These are phyloP conservation scores for Argya squamiceps DNA, from an alignment of 2,797 vertebrate genomes.

Conservation along the genomic window DNA sequence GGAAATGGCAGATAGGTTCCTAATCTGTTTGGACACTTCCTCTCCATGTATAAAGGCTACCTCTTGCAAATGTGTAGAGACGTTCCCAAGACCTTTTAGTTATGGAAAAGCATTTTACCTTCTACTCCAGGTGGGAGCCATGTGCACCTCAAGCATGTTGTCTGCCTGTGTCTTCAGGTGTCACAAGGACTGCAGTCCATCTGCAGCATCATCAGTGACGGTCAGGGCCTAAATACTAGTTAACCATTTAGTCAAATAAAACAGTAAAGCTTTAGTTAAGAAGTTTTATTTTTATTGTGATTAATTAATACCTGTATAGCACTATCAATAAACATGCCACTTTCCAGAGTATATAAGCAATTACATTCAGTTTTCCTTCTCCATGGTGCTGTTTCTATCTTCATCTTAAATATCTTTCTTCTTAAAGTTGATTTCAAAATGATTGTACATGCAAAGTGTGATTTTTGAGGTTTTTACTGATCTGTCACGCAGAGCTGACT, in stretches of 20 bases:
- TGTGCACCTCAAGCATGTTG: rapidly evolving
- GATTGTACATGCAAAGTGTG: not conserved
- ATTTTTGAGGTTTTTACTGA: not conserved
- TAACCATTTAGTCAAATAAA: not conserved
- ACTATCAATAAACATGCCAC: not conserved
- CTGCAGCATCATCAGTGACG: not conserved
- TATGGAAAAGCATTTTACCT: not conserved
- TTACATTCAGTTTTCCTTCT: not conserved
- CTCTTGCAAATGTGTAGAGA: not conserved
- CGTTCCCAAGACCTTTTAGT: not conserved
- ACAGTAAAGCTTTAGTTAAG: not conserved
- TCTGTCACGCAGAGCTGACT: not conserved
- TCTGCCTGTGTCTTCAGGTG: not conserved
- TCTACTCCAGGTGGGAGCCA: not conserved
- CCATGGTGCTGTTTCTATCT: not conserved
- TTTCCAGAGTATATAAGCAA: not conserved
- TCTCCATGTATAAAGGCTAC: not conserved
- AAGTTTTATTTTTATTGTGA: not conserved
- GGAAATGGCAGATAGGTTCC: not conserved
- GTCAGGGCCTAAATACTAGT: not conserved
- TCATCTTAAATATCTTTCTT: not conserved
- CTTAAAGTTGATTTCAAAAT: not conserved
- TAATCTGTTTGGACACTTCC: not conserved
- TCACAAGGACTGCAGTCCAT: not conserved
- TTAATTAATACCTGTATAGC: not conserved